Conservation (phyloP, 2,888 invertebrate species). For the Resseliella maxima region DNA sequence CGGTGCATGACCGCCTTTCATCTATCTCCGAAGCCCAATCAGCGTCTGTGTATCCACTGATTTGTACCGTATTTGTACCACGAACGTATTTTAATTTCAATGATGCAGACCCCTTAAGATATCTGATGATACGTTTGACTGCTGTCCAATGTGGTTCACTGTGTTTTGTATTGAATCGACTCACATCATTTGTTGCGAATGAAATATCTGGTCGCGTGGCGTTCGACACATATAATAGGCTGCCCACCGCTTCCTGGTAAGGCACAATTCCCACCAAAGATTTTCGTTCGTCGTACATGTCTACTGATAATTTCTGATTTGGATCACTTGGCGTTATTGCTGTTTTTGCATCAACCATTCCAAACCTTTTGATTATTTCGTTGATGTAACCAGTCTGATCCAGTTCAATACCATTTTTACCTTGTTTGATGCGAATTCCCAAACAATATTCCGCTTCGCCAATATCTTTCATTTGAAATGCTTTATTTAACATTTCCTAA, state of each 20-base stretch:
- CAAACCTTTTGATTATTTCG: background rate
- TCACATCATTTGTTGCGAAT: conserved; percentile 60
- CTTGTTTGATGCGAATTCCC: conserved; percentile 5
- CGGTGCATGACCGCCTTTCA: conserved; percentile 56
- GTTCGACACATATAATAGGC: conserved; percentile 59
- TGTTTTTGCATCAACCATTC: conserved; percentile 58
- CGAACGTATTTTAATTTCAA: background rate
- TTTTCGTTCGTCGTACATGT: conserved; percentile 57
- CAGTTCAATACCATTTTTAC: conserved; percentile 55
- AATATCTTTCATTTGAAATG: conserved; percentile 56
- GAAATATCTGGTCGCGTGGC: conserved; percentile 60
- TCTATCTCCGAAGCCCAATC: conserved; percentile 55
- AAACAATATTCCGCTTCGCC: conserved; percentile 40
- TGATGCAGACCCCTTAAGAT: conserved; percentile 47
- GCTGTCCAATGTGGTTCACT: conserved; percentile 29
- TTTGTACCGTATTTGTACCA: too few species aligned
- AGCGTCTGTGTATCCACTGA: background rate
- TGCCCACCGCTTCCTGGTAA: conserved; percentile 60
- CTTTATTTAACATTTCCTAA: background rate
- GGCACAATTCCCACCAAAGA: conserved; percentile 59
- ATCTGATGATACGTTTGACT: conserved; percentile 55
- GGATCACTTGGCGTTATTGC: conserved; percentile 58
- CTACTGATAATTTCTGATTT: conserved; percentile 57
- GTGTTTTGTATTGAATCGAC: conserved; percentile 59
- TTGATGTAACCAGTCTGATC: conserved; percentile 55